Conservation (phyloP, 2,113 vertebrate species). For the Furnarius figulus region DNA sequence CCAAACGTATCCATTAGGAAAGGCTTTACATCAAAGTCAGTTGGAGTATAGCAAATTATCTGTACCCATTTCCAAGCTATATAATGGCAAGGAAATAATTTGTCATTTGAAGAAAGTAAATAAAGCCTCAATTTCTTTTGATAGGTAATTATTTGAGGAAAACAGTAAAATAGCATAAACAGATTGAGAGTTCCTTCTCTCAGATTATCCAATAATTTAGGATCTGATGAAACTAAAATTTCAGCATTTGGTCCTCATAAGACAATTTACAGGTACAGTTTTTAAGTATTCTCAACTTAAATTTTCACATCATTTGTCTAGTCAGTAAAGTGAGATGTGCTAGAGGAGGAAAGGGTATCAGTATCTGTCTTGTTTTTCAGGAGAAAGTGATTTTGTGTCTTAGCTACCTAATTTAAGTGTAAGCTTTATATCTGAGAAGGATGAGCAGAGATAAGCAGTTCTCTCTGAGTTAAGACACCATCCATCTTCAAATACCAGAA, state of each 20-base stretch:
- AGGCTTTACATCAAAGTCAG: not conserved
- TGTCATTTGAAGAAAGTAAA: not conserved
- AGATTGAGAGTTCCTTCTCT: not conserved
- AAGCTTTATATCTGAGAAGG: not conserved
- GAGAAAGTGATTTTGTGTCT: not conserved
- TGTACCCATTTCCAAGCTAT: not conserved
- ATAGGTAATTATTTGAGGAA: not conserved
- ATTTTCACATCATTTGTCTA: not conserved
- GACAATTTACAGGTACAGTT: fast-evolving
- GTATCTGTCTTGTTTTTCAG: not conserved
- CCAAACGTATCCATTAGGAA: not conserved
- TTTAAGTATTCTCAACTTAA: not conserved
- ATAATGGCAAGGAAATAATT: not conserved
- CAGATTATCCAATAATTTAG: not conserved
- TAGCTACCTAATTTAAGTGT: not conserved
- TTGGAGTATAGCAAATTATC: not conserved
- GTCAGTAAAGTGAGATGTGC: not conserved
- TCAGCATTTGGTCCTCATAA: not conserved
- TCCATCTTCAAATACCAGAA: not conserved
- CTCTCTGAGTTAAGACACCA: not conserved
- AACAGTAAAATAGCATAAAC: not conserved
- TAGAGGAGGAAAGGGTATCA: not conserved
- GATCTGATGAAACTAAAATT: not conserved
- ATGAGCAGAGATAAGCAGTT: not conserved
- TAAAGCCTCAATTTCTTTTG: not conserved